phyloP scores from a whole-genome alignment of 2,113 vertebrate genomes.

The Nerophis ophidion region DNA sequence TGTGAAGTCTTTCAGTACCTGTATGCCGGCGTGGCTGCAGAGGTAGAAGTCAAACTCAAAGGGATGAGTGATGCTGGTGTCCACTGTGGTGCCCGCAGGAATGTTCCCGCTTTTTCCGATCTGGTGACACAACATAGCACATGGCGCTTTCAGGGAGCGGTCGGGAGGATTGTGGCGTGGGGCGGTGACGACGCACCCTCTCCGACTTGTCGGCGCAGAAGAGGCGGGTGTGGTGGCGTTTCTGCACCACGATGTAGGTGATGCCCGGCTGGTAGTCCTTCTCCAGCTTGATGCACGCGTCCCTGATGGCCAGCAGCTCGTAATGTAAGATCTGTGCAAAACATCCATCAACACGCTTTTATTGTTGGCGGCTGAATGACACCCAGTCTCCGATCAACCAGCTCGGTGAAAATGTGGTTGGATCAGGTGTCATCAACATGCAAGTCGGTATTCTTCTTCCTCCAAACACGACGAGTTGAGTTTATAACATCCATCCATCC shows the following conservation, averaged over 20 bases:
- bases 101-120: slow-evolving; percentile 98
- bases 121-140: slow-evolving; percentile 51
- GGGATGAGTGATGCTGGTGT: slow-evolving; percentile 97
- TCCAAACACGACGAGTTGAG: no score
- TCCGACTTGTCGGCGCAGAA: slow-evolving; percentile 98
- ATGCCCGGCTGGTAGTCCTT: slow-evolving; percentile 99
- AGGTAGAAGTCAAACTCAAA: slow-evolving; percentile 99
- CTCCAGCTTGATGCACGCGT: slow-evolving; percentile 97
- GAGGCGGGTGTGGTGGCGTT: slow-evolving; percentile 93
- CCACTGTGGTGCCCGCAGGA: slow-evolving; percentile 96
- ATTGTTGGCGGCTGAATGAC: no score
- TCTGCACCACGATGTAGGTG: slow-evolving; percentile 98
- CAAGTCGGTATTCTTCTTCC: no score
- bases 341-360: no score
- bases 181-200: slow-evolving; percentile 74
- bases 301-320: slow-evolving; percentile 92
- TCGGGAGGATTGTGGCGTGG: not conserved
- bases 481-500: no score
- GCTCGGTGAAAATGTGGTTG: no score
- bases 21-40: slow-evolving; percentile 99
- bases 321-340: slow-evolving; percentile 71
- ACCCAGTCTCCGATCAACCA: no score
- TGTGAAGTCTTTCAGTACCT: slow-evolving; percentile 71
- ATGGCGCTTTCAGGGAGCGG: not conserved
- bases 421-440: no score